A percentile compares a stretch with the other conserved stretches of the same genome.
Evolutionary conservation across 2,888 invertebrate genomes (phyloP).

Genomic region (Drosophila ezoana): DNA sequence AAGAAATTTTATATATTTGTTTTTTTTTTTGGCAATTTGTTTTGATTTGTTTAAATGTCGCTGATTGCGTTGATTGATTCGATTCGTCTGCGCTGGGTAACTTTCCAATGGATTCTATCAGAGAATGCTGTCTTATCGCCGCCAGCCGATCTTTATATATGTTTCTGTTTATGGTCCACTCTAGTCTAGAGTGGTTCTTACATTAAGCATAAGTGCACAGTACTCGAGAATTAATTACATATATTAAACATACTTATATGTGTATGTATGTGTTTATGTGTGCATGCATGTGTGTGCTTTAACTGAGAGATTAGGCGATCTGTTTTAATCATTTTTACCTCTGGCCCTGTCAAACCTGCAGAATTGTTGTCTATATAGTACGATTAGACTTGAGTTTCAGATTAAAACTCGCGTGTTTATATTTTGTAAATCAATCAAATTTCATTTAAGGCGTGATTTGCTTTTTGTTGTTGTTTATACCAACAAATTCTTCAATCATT

Average conservation of each 20-base stretch:
- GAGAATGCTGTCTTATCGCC: slow-evolving; percentile 26
- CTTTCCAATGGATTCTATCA: slow-evolving; percentile 53
- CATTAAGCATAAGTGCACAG: slow-evolving; percentile 48
- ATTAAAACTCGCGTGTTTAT: slow-evolving; percentile 68
- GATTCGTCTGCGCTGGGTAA: slow-evolving; percentile 53
- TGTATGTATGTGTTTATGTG: not conserved
- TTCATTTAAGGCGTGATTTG: slow-evolving; percentile 31
- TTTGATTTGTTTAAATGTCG: slow-evolving; percentile 69
- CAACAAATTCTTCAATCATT: slow-evolving; percentile 14
- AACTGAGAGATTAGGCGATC: slow-evolving; percentile 47
- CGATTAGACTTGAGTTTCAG: slow-evolving; percentile 40
- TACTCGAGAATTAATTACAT: slow-evolving; percentile 17
- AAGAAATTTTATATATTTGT: not conserved
- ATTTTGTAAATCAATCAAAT: slow-evolving; percentile 60
- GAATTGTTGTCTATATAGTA: slow-evolving; percentile 40
- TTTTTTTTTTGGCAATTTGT: slow-evolving; percentile 55
- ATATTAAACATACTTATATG: not conserved
- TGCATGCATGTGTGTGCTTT: not conserved
- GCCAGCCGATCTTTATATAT: slow-evolving; percentile 14
- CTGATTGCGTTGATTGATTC: slow-evolving; percentile 76
- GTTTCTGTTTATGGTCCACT: slow-evolving; percentile 33
- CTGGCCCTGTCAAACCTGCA: slow-evolving; percentile 47
- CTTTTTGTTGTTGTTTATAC: slow-evolving; percentile 7
- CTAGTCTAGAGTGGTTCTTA: slow-evolving; percentile 33
- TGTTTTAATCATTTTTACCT: slow-evolving; percentile 65